A percentile compares a stretch with the other conserved stretches of the same genome.
Conservation (phyloP, 1,140 invertebrate species). For the Anastrepha obliqua region DNA sequence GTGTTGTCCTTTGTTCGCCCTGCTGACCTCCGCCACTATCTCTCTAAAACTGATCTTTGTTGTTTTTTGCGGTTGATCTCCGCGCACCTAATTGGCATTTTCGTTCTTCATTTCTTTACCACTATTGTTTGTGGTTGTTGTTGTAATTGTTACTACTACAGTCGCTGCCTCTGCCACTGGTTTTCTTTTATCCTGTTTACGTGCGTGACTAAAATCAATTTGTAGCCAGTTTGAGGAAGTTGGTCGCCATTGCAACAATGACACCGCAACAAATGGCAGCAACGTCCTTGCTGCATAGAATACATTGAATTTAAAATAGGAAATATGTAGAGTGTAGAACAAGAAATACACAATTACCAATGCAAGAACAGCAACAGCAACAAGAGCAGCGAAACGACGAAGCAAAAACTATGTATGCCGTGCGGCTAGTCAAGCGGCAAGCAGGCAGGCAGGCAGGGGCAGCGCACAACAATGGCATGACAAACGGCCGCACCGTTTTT, state of each 20-base stretch:
- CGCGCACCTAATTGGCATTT: no score
- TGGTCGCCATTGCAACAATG: background rate
- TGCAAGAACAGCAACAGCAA: background rate
- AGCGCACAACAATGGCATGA: background rate
- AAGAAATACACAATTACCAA: background rate
- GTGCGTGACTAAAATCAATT: conserved; percentile 44
- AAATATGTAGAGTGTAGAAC: conserved; percentile 20
- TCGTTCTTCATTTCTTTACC: background rate
- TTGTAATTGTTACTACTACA: background rate
- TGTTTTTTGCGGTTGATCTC: no score
- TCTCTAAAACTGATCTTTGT: no score
- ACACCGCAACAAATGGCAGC: conserved; percentile 12
- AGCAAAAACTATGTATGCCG: background rate
- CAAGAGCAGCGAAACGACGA: background rate
- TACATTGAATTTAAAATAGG: conserved; percentile 2
- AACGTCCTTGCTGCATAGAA: conserved; percentile 21
- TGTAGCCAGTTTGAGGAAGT: conserved; percentile 24
- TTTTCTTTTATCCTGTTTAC: background rate
- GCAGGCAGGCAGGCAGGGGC: background rate
- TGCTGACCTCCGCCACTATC: no score
- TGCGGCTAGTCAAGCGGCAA: background rate
- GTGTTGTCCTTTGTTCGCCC: no score
- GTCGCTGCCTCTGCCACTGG: background rate
- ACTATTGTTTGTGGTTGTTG: background rate
- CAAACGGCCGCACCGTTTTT: background rate